Percentiles rank a stretch among this genome's conserved stretches.
Evolutionary conservation across 2,888 invertebrate species (phyloP).

Genomic region (Calephelis perditalis): DNA sequence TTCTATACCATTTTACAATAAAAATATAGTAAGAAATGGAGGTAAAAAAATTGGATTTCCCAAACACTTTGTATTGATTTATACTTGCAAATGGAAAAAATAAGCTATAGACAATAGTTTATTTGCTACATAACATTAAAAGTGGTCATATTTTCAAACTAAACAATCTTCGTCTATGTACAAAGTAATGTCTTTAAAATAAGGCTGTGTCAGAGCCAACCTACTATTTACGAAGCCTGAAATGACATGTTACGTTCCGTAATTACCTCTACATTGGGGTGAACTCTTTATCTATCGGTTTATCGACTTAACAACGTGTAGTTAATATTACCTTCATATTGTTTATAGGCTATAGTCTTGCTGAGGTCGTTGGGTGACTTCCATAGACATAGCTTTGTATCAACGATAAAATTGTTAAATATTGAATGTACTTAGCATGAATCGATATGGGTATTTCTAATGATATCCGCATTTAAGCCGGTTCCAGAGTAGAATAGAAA

Average conservation of each 20-base stretch:
- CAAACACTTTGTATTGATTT: no score
- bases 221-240: conserved; percentile 55
- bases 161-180: conserved; percentile 4
- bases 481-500: no score
- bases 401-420: not conserved
- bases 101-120: no score
- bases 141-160: no score
- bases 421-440: not conserved
- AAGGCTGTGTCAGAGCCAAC: conserved; percentile 39
- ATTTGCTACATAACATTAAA: no score
- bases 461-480: no score
- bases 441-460: not conserved
- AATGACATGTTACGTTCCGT: conserved; percentile 59
- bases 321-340: conserved; percentile 28
- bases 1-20: no score
- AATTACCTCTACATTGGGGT: conserved; percentile 45
- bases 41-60: no score
- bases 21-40: no score
- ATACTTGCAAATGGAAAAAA: no score
- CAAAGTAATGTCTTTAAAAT: conserved; percentile 29
- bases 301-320: conserved; percentile 43
- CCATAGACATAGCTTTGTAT: conserved; percentile 16
- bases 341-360: conserved; percentile 16
- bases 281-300: conserved; percentile 44
- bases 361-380: conserved; percentile 10